Evolutionary conservation across 53 echinoderm and acorn worm species (phyloP), one percentile per base, ranked within the genome.

Genomic region (Astropecten irregularis): DNA sequence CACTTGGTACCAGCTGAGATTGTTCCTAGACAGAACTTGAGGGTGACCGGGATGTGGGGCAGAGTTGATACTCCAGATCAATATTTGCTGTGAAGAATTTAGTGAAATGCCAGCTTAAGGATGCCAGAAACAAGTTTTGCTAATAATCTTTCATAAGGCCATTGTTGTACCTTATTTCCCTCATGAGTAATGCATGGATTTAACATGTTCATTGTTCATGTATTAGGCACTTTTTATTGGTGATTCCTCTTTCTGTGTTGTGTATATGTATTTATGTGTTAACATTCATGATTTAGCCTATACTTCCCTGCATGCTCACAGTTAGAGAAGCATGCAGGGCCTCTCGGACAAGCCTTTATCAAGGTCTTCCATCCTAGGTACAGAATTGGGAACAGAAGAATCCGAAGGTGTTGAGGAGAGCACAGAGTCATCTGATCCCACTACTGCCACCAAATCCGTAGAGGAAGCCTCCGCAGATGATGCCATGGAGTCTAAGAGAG

Each of bases 391-490:
- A 36, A 20, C 76, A 32, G 76, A 53, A 36, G 52, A 30, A 18
- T 35, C 63, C 3, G 71, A 58, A 40, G 68, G 68, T 16, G 69
- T 40, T 14, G 69, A 36, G 27, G 32, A 30, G 16, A 5, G 39
- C 13, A 11, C 68, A 0, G 49, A 16, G 3, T 48, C 23, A 40
- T 60, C 48, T 21, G 53, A 81, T n/a, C 63, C 83, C 18, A 55
- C 89, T 35, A 61, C 84, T 36, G 65, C 61, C 26, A 68, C 83
- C 23, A 69, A 84, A 63, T 34, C 83, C 2, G 97, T 90, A 52
- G 89, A 90, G 65, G 91, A 90, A 77, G 88, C 92, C 18, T 28
- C 91, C 57, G 91, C 84, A n/a, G 96, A 94, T 10, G 87, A 86
- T 71, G 91, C 84, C n/a, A 91, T 82, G 31, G 92, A 91, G 47